Base-by-base conservation (phyloP, 2,888 invertebrate species). In the Trissolcus japonicus region DNA sequence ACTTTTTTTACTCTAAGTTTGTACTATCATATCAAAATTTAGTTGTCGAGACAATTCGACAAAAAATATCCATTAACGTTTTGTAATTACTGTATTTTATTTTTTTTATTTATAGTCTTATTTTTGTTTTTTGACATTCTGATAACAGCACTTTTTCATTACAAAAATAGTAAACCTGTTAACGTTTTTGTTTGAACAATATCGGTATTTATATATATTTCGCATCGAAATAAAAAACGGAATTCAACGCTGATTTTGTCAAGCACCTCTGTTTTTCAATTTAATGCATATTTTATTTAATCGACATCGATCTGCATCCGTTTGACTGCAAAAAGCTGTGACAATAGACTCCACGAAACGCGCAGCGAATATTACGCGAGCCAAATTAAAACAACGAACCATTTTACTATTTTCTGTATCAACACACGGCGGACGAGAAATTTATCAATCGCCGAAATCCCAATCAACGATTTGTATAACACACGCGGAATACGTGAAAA, bases 261-360 rank as follows among this genome's bases (percentile, higher is more conserved):
- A 72, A 63, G 59, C 63, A 54, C 21, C 67, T 77, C 60, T 77
- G 68, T 77, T 72, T 77, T 77, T 77, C 67, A 73, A 73, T 77
- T 72, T 72, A 77, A 77, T 72, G 77, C 77, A 78, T 73, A 78
- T 78, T 78, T 78, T 73, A 78, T 78, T 78, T 65, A 73, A 73
- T 78, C 77, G 77, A 78, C 73, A 78, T 78, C 65, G 77, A 78
- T 78, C 77, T 78, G 77, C 77, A 78, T 73, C 68, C 68, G 78
- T 74, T 78, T 78, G 78, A 78, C 78, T 74, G 66, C 62, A 78
- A 78, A 78, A 78, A 78, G 53, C 69, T 57, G 68, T 51, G 21
- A 61, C 68, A 63, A 72, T 77, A 60, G 63, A 77, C 60, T 73
- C n/a, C n/a, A 48, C 63, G 72, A 66, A 65, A 77, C 77, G 73